Evolutionary conservation across 1,140 invertebrate species (phyloP).

Genomic region (Himalopsyche phryganea): DNA sequence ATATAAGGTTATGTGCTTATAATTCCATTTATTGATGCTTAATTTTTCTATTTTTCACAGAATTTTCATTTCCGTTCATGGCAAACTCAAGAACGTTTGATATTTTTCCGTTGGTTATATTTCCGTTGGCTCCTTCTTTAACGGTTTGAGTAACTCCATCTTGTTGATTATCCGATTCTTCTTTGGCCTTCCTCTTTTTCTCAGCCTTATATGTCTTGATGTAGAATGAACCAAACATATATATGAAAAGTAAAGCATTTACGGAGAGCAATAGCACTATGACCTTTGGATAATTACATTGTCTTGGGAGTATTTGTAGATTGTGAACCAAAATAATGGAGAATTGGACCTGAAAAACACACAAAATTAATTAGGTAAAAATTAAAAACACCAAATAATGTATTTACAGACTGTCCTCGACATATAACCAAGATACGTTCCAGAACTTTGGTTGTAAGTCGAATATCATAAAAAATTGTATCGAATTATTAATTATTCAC

Average conservation of each 20-base stretch:
- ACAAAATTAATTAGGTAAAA: slow-evolving; percentile 8
- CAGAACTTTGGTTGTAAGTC: too few species aligned
- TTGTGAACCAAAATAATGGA: slow-evolving; percentile 65
- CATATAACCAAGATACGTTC: too few species aligned
- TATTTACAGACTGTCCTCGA: too few species aligned
- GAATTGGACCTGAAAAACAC: slow-evolving; percentile 66
- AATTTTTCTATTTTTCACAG: not conserved
- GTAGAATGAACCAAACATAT: slow-evolving; percentile 79
- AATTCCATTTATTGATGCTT: not conserved
- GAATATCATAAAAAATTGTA: too few species aligned
- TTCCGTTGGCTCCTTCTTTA: not conserved
- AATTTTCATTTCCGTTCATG: not conserved
- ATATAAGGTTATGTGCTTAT: too few species aligned
- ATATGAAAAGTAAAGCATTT: slow-evolving; percentile 73
- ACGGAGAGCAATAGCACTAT: slow-evolving; percentile 60
- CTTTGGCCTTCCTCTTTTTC: not conserved
- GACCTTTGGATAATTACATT: slow-evolving; percentile 59
- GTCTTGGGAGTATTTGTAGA: slow-evolving; percentile 51
- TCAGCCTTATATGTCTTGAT: slow-evolving; percentile 60
- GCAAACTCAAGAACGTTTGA: not conserved
- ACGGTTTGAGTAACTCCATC: not conserved
- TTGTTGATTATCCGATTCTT: not conserved
- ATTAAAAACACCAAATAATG: too few species aligned
- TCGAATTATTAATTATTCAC: too few species aligned
- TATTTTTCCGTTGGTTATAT: slow-evolving; percentile 2